Evolutionary conservation across 1,140 invertebrate species (phyloP).

Genomic region (Cylas formicarius): DNA sequence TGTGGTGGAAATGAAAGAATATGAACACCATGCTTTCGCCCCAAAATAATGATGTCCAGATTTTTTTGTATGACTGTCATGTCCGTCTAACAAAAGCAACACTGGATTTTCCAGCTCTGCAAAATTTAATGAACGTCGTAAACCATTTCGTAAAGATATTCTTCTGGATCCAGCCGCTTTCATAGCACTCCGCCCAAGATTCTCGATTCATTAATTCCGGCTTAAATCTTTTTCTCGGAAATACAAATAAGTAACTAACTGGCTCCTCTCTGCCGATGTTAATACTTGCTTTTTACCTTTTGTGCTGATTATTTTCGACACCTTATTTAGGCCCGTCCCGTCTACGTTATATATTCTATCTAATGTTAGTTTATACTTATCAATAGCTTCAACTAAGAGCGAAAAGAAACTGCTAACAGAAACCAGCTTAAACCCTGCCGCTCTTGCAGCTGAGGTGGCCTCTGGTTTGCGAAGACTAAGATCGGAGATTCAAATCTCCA

Average conservation of each 20-base stretch:
- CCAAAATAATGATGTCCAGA: no score
- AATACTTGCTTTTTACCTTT: no score
- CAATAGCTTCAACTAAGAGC: conserved; percentile 8
- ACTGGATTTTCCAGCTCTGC: conserved; percentile 24
- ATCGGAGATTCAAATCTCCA: no score
- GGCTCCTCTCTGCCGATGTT: no score
- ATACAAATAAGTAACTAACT: no score
- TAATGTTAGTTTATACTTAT: conserved; percentile 12
- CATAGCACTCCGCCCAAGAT: conserved; percentile 24
- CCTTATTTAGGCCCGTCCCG: conserved; percentile 15
- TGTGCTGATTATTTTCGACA: no score
- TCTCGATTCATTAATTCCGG: conserved; percentile 26
- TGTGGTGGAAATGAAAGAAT: no score
- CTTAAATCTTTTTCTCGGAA: conserved; percentile 23
- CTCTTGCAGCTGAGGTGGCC: conserved; percentile 31
- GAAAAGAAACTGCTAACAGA: conserved; percentile 25
- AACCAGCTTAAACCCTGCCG: conserved; percentile 30
- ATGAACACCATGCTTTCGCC: no score
- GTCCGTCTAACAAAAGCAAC: conserved; percentile 31
- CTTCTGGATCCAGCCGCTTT: conserved; percentile 32
- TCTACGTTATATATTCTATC: conserved; percentile 17
- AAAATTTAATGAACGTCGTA: conserved; percentile 32
- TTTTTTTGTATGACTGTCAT: conserved; percentile 32
- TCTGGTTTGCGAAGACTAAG: conserved; percentile 31
- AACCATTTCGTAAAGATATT: conserved; percentile 37